These are phyloP conservation scores for Drosophila affinis DNA, from an alignment of 2,888 invertebrate genomes.

Conservation along the genomic window DNA sequence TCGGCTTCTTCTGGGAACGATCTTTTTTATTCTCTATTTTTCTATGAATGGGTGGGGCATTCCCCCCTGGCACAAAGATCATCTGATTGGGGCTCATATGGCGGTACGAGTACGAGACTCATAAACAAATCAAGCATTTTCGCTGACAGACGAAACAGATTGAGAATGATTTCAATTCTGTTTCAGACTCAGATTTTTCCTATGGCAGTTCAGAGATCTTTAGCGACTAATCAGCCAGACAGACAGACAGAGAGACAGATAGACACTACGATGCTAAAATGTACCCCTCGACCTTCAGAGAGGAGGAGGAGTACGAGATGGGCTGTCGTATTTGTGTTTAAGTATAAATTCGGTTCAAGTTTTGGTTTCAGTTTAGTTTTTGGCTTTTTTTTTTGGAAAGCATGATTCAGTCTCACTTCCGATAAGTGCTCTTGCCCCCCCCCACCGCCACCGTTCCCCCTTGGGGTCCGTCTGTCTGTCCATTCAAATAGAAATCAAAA, in stretches of 20 bases:
- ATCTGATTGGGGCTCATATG: constrained; percentile 41
- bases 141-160: constrained; percentile 45
- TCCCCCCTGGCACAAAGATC: constrained; percentile 1
- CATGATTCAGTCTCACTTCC: constrained; percentile 31
- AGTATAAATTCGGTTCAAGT: too few relatives aligned
- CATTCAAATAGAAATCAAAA: constrained; percentile 67
- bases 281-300: constrained; percentile 3
- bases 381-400: not conserved
- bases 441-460: too few relatives aligned
- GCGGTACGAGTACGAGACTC: too few relatives aligned
- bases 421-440: constrained; percentile 61
- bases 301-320: not conserved
- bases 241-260: not conserved
- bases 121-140: constrained; percentile 52
- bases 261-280: not conserved
- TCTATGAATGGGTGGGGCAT: constrained; percentile 7
- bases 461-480: constrained; percentile 38
- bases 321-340: not conserved
- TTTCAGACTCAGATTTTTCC: constrained; percentile 9
- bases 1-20: too few relatives aligned
- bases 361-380: too few relatives aligned
- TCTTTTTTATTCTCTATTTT: not conserved
- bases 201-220: constrained; percentile 11
- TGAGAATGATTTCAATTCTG: not conserved
- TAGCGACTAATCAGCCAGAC: constrained; percentile 19